These are phyloP conservation scores for Blennius ocellaris DNA, from an alignment of 2,113 vertebrate genomes.

Conservation along the genomic window DNA sequence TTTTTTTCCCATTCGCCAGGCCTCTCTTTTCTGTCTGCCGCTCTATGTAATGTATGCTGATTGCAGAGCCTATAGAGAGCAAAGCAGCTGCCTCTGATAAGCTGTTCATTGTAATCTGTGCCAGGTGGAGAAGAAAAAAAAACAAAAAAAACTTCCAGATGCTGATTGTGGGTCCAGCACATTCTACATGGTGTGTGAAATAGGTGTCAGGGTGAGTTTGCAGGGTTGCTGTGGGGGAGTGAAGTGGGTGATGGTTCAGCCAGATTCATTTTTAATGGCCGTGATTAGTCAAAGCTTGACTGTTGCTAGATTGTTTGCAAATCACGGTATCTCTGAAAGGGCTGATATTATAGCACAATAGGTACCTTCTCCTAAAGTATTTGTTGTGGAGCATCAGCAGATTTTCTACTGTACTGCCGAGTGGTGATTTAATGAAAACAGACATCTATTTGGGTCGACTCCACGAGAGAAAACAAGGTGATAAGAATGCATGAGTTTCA, in stretches of 20 bases:
- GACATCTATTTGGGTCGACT: not conserved
- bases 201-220: constrained; percentile 29
- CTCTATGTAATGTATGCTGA: constrained; percentile 61
- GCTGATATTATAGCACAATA: not conserved
- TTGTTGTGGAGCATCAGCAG: not conserved
- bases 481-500: not conserved
- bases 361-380: no score
- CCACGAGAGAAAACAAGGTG: not conserved
- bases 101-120: constrained; percentile 43
- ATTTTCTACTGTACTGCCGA: not conserved
- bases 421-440: constrained; percentile 11
- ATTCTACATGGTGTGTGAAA: constrained; percentile 11
- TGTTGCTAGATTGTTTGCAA: constrained; percentile 18
- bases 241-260: constrained; percentile 27
- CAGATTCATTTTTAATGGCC: constrained; percentile 43
- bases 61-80: constrained; percentile 48
- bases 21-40: constrained; percentile 4
- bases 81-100: constrained; percentile 64
- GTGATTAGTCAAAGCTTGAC: constrained; percentile 48
- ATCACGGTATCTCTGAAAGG: constrained; percentile 8
- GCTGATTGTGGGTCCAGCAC: constrained; percentile 20
- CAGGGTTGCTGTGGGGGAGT: not conserved
- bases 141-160: constrained; percentile 27
- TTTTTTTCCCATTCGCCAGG: not conserved
- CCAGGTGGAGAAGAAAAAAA: constrained; percentile 25